phyloP scores from a whole-genome alignment of 2,113 vertebrate species.

The Sceloporus undulatus region DNA sequence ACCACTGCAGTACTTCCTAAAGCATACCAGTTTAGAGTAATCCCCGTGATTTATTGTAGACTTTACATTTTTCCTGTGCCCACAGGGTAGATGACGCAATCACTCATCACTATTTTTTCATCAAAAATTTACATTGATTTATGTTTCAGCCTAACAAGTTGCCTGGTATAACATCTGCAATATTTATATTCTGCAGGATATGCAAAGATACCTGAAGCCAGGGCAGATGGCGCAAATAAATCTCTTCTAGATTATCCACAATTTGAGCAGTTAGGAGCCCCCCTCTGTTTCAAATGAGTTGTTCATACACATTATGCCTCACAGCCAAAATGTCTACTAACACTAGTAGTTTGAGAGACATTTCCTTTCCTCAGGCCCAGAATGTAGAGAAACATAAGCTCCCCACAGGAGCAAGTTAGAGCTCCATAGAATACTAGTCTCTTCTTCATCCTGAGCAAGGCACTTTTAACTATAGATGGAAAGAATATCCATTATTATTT shows the following conservation, averaged over 20 bases:
- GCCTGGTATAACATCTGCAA: neutral
- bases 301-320: neutral
- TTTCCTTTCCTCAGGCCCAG: neutral
- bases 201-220: neutral
- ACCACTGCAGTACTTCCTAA: neutral
- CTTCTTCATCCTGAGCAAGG: neutral
- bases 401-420: neutral
- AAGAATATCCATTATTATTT: too few relatives aligned
- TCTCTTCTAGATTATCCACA: neutral
- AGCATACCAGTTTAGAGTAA: neutral
- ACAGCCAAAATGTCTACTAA: neutral
- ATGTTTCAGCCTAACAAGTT: neutral
- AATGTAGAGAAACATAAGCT: neutral
- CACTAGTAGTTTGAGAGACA: neutral
- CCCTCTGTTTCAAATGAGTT: neutral
- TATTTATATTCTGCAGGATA: neutral
- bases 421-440: neutral
- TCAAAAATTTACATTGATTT: neutral
- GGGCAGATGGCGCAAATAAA: neutral
- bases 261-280: neutral
- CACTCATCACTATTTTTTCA: neutral
- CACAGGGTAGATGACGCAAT: neutral
- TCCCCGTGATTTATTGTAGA: neutral
- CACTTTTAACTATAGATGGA: too few relatives aligned
- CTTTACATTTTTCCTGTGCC: neutral